Base-by-base conservation (phyloP, 2,113 vertebrate genomes). In the Neofelis nebulosa region DNA sequence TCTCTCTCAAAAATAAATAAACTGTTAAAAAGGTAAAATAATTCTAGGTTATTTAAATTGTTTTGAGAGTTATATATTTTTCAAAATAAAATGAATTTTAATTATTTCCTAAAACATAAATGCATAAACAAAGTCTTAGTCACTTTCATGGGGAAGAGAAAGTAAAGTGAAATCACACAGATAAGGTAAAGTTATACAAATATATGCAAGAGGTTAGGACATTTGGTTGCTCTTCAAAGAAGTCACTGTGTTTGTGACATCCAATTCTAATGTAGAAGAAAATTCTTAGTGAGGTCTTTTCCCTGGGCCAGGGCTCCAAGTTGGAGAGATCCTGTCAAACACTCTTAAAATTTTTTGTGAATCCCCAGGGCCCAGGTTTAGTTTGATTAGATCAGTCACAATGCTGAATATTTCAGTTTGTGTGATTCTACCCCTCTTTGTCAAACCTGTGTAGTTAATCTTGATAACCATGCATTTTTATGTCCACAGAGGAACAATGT, bases 81-180 rank as follows among this genome's bases (percentile, higher is more conserved):
- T 91, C 10, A 88, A 94, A 92, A 57, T 91, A 85, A 90, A 91
- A 86, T 89, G 55, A 91, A 93, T 65, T 90, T 90, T 73, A 74
- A 87, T 85, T 36, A 50, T 71, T 61, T 95, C n/a, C 66, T 95
- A 81, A 85, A 88, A 95, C 21, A 57, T 57, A 79, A 93, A 57
- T 45, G 45, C 76, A 52, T 50, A 50, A 74, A 48, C 0, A 52
- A 48, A 61, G 19, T 23, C 36, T 25, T 74, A 9, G 48, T 50
- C 45, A 52, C 18, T 65, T 96, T 92, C 71, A 85, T 36, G 45
- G 38, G 68, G 27, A 84, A 23, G 71, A 45, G 31, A 55, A 80
- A 57, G 7, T 48, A 52, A 27, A 61, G 7, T 76, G 21, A 65
- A 90, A 41, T 55, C 52, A 82, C 50, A 14, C 27, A 88, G 48